A percentile compares a stretch with the other conserved stretches of the same genome.
Evolutionary conservation across 1,140 invertebrate genomes (phyloP).

Genomic region (Temnothorax longispinosus): DNA sequence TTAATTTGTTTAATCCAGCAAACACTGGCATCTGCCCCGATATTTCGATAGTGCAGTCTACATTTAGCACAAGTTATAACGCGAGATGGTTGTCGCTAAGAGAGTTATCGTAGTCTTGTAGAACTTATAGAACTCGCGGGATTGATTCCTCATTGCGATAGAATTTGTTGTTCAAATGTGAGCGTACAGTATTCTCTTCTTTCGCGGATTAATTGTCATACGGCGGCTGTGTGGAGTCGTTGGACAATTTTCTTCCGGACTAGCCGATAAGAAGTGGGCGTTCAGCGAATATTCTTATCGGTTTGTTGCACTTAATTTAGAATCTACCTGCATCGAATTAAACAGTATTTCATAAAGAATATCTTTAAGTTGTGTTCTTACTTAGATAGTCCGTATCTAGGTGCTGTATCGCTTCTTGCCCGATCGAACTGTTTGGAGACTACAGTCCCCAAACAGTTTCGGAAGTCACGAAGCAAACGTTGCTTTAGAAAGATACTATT

Average conservation of each 20-base stretch:
- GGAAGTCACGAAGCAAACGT: conserved; percentile 46
- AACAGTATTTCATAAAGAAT: conserved; percentile 55
- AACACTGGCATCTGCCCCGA: conserved; percentile 41
- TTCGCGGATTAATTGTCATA: conserved; percentile 14
- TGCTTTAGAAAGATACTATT: conserved; percentile 64
- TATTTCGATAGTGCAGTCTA: conserved; percentile 37
- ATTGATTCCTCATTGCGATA: conserved; percentile 14
- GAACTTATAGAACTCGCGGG: conserved; percentile 35
- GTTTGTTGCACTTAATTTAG: conserved; percentile 34
- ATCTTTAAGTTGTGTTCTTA: conserved; percentile 49
- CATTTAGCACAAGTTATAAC: conserved; percentile 23
- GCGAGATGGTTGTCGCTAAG: conserved; percentile 42
- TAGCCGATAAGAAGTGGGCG: neutral
- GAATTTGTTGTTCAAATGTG: neutral
- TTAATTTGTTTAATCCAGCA: conserved; percentile 46
- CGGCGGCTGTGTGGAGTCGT: conserved; percentile 1
- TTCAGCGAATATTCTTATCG: neutral
- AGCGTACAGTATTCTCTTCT: conserved; percentile 27
- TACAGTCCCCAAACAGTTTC: conserved; percentile 20
- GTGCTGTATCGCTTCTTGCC: neutral
- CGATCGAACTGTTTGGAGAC: conserved; percentile 10
- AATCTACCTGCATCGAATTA: conserved; percentile 41
- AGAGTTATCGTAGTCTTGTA: conserved; percentile 52
- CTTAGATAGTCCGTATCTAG: conserved; percentile 18
- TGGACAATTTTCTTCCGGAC: neutral